Conservation (phyloP, 1,140 invertebrate genomes). For the Drosophila chauvacae region DNA sequence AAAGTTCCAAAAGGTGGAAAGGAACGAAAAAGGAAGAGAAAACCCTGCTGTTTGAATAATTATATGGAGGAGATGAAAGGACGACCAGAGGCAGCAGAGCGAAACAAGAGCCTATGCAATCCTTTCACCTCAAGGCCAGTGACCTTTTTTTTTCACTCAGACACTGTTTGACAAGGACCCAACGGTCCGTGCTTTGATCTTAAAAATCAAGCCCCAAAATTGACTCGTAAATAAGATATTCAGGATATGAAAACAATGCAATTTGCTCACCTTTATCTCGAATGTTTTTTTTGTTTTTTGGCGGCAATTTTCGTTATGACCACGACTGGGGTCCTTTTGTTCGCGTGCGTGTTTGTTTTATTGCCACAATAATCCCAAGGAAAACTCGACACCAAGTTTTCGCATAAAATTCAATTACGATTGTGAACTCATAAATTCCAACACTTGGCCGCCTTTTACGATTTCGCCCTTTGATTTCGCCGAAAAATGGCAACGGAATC, state of each 20-base stretch:
- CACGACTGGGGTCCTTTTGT: conserved; percentile 7
- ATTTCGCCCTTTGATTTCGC: conserved; percentile 66
- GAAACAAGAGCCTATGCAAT: conserved; percentile 27
- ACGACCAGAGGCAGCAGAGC: conserved; percentile 16
- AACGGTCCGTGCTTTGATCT: conserved; percentile 35
- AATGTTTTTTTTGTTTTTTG: conserved; percentile 17
- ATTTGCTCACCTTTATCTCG: conserved; percentile 41
- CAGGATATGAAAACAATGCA: conserved; percentile 27
- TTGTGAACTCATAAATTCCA: conserved; percentile 70
- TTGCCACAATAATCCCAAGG: conserved; percentile 38
- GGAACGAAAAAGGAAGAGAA: neutral
- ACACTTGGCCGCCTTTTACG: conserved; percentile 71
- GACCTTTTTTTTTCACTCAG: conserved; percentile 28
- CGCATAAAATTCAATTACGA: conserved; percentile 79
- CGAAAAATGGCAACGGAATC: conserved; percentile 1
- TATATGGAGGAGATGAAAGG: conserved; percentile 49
- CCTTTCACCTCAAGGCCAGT: conserved; percentile 54
- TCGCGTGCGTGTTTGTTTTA: conserved; percentile 53
- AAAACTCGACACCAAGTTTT: conserved; percentile 61
- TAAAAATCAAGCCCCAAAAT: conserved; percentile 23
- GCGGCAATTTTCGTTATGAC: conserved; percentile 50
- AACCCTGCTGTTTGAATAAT: conserved; percentile 63
- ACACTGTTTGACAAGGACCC: conserved; percentile 31
- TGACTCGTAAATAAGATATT: conserved; percentile 27
- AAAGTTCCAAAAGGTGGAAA: conserved; percentile 30